Evolutionary conservation across 2,888 invertebrate genomes (phyloP), one percentile per base, ranked within the genome.

Genomic region (Phlogophora meticulosa): DNA sequence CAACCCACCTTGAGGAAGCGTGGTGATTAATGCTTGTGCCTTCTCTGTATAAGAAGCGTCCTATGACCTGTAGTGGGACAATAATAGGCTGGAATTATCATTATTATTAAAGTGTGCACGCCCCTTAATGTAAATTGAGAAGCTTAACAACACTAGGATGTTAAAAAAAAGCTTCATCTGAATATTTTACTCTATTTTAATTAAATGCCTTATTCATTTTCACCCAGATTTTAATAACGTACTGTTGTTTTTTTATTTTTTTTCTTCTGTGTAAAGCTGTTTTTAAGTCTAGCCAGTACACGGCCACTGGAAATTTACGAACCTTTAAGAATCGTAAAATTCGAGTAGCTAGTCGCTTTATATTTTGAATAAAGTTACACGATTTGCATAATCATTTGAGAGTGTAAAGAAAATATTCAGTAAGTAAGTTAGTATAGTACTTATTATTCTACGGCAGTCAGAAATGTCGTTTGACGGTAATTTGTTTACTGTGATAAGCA

Each of bases 311-410:
- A 69, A 78, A 75, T 80, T 72, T 66, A 75, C 53, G 81, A 75
- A 62, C 68, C 64, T 67, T 72, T 75, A 67, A 75, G 51, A 58
- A 57, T 62, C 67, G 65, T 80, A 71, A 80, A 75, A 56, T 79
- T 77, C 58, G 48, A 80, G 64, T 48, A 73, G 48, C 53, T 48
- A 36, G 40, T 56, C 40, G 38, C 57, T 74, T 75, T 78, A 78
- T 65, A 70, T 75, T 80, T 80, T 69, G 57, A 72, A 67, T 72
- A 51, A 62, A 67, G 45, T 70, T 72, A 63, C 11, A 59, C 13
- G n/a, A 80, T 78, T 80, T 67, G 60, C 69, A 78, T 78, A 78
- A 78, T 72, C 32, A 76, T 60, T 20, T 57, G 38, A 34, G 60
- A 76, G 53, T 64, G 28, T 68, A 76, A 63, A 52, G 32, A 57